These are phyloP conservation scores for Macropodus opercularis DNA, from an alignment of 2,797 vertebrate genomes.

Conservation along the genomic window DNA sequence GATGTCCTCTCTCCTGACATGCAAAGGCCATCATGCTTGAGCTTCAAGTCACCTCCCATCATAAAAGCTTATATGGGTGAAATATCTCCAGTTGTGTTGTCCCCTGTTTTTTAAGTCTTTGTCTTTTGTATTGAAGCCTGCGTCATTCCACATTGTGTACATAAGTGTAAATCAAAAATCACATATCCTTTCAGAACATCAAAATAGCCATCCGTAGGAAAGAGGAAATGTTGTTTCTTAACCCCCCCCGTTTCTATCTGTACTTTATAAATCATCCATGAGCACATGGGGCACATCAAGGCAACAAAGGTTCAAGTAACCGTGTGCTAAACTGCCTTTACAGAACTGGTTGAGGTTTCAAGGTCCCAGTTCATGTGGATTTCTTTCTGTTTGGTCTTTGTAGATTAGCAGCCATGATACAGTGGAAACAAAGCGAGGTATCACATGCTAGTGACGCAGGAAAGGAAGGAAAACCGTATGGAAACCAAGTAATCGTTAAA, in stretches of 20 bases:
- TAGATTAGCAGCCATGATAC: conserved; percentile 25
- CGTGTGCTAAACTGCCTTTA: conserved; percentile 45
- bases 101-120: conserved; percentile 44
- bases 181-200: conserved; percentile 48
- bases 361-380: conserved; percentile 17
- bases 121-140: conserved; percentile 59
- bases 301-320: conserved; percentile 24
- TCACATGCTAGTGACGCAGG: conserved; percentile 21
- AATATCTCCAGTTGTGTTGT: conserved; percentile 50
- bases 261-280: conserved; percentile 38
- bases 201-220: conserved; percentile 54
- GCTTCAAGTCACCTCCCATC: conserved; percentile 28
- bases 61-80: conserved; percentile 22
- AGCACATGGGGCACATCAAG: conserved; percentile 31
- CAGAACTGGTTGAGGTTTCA: conserved; percentile 14
- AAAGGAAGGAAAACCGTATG: conserved; percentile 12
- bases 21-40: conserved; percentile 19
- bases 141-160: conserved; percentile 59
- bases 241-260: conserved; percentile 13
- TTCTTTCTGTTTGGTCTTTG: conserved; percentile 33
- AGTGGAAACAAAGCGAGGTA: conserved; percentile 15
- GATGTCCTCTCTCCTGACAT: conserved; percentile 36
- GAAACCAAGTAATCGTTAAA: conserved; percentile 13
- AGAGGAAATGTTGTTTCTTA: conserved; percentile 38
- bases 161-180: conserved; percentile 54